phyloP scores from a whole-genome alignment of 2,888 invertebrate species.

The Eupelmus urozonus region DNA sequence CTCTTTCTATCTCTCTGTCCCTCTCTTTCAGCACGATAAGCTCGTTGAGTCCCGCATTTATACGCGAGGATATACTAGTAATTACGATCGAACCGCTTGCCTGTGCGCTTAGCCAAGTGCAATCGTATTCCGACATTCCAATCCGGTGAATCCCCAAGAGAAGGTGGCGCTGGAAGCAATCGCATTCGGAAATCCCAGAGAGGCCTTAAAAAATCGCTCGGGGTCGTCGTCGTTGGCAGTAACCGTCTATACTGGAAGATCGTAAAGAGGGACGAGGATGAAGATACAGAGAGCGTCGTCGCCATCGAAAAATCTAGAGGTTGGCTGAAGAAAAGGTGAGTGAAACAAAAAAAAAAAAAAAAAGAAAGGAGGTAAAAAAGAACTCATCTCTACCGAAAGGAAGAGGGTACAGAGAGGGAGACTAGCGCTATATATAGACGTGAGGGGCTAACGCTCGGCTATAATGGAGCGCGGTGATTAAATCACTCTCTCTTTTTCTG shows the following conservation, averaged over 20 bases:
- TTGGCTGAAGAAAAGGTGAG: neutral
- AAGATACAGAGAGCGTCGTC: constrained; percentile 23
- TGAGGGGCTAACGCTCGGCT: constrained; percentile 35
- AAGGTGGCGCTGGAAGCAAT: constrained; percentile 43
- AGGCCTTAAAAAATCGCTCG: constrained; percentile 66
- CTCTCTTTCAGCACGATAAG: constrained; percentile 33
- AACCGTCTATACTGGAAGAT: constrained; percentile 65
- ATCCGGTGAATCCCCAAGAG: constrained; percentile 46
- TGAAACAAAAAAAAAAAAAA: constrained; percentile 24
- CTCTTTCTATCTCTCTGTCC: neutral
- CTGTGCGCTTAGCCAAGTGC: constrained; percentile 11
- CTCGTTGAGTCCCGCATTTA: constrained; percentile 51
- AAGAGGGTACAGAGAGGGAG: constrained; percentile 24
- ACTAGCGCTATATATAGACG: neutral
- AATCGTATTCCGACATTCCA: constrained; percentile 55
- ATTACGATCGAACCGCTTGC: constrained; percentile 49
- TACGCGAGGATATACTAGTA: constrained; percentile 53
- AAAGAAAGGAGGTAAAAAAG: constrained; percentile 2
- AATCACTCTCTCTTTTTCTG: constrained; percentile 60
- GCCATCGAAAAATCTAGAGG: neutral
- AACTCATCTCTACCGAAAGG: too few relatives aligned
- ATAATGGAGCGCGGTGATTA: constrained; percentile 71
- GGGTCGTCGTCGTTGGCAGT: constrained; percentile 61
- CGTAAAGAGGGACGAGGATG: constrained; percentile 63
- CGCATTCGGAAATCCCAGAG: constrained; percentile 62